Evolutionary conservation across 2,113 vertebrate species (phyloP).

Genomic region (Pristiophorus japonicus): DNA sequence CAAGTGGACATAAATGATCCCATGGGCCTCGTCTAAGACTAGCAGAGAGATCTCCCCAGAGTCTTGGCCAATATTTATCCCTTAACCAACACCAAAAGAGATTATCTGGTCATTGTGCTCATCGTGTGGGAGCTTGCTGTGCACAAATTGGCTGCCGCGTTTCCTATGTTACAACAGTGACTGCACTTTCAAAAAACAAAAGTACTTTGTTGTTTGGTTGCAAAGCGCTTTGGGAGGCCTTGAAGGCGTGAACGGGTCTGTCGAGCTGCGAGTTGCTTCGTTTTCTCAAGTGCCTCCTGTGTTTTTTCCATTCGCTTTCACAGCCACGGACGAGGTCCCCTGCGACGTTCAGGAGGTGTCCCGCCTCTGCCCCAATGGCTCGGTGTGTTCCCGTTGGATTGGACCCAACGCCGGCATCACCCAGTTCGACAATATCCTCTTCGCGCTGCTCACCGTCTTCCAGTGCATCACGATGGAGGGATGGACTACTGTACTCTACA

Average conservation of each 20-base stretch:
- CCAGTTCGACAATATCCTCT: constrained; percentile 98
- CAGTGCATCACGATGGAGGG: constrained; percentile 99
- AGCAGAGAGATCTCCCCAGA: not conserved
- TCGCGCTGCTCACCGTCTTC: constrained; percentile 94
- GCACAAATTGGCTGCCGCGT: not conserved
- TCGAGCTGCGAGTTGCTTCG: not conserved
- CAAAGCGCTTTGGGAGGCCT: not conserved
- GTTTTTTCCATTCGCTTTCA: constrained; percentile 40
- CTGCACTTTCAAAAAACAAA: not conserved
- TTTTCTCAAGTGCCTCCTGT: not conserved
- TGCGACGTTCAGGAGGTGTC: constrained; percentile 68
- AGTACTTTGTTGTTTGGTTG: not conserved
- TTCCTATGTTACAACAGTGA: not conserved
- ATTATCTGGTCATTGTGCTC: not conserved
- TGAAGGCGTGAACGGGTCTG: no score
- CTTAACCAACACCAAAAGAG: not conserved
- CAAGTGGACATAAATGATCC: not conserved
- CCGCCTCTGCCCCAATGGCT: constrained; percentile 67
- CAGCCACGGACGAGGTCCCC: constrained; percentile 57
- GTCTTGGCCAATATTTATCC: not conserved
- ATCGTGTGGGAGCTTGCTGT: not conserved
- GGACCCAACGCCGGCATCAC: constrained; percentile 96
- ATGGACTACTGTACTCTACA: constrained; percentile 97
- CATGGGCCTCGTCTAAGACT: not conserved
- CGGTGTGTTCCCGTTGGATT: constrained; percentile 79